Base-by-base conservation (phyloP, 2,888 invertebrate species). In the Drymonia ruficornis region DNA sequence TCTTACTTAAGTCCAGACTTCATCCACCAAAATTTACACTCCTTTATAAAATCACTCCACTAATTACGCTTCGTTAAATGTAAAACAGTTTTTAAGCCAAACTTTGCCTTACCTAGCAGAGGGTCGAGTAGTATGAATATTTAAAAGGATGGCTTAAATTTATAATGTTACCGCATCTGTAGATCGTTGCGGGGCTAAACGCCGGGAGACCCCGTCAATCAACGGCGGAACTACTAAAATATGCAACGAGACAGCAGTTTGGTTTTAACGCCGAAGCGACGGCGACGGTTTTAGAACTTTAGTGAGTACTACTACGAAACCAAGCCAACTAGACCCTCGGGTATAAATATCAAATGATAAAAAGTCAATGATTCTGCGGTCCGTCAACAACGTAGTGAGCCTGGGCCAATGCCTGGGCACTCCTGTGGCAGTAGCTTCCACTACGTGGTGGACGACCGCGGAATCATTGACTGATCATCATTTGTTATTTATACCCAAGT, bases 121-220 rank as follows among this genome's bases (percentile, higher is more conserved):
- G 18, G 2, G 19, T 12, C 19, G 43, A 1, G 19, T 19, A 12
- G 19, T 19, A 1, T 72, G 54, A 65, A 72, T 70, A 70, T 65
- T 65, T 63, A 56, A 72, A 34, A 0, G 5, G 36, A 6, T 31
- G 31, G 13, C 59, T 67, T 57, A 67, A 59, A 67, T 70, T 58
- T 36, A 61, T 67, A 67, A 49, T 40, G 40, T n/a, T 36, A 61
- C 70, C 73, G 31, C 70, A 65, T 67, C 54, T 56, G 52, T 59
- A 67, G 61, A 63, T 59, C 49, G 54, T 59, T 45, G 49, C 51
- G 23, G 12, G 45, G 44, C 34, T 56, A 56, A 70, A 50, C 54
- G 52, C 23, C 43, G 43, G 19, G 28, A 42, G 13, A 9, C 56
- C 40, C 55, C 31, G 53, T 60, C 63, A 53, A 58, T 67, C 59